These are phyloP conservation scores for Ptychobarbus kaznakovi DNA, from an alignment of 2,797 vertebrate species.

Conservation along the genomic window DNA sequence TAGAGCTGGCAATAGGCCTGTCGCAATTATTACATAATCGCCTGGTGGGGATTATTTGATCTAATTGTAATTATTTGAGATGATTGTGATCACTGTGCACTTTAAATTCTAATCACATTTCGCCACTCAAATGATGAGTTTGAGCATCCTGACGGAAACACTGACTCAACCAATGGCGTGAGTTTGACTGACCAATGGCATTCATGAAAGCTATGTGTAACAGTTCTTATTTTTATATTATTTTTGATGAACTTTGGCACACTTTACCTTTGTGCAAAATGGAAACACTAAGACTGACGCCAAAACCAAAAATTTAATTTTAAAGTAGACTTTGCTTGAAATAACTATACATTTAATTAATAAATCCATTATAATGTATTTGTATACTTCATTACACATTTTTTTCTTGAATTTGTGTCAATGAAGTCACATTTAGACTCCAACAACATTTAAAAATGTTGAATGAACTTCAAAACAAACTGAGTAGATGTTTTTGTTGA, in stretches of 20 bases:
- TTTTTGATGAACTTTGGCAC: not conserved
- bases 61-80: constrained; percentile 16
- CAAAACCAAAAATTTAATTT: not conserved
- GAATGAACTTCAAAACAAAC: not conserved
- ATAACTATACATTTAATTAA: not conserved
- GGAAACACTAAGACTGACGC: not conserved
- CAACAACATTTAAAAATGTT: not conserved
- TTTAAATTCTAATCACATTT: constrained; percentile 13
- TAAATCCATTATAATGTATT: not conserved
- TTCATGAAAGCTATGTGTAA: not conserved
- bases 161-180: not conserved
- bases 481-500: not conserved
- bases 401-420: not conserved
- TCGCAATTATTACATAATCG: constrained; percentile 6
- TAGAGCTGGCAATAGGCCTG: constrained; percentile 3
- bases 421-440: not conserved
- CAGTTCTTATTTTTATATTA: not conserved
- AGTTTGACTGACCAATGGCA: not conserved
- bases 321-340: not conserved
- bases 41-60: constrained; percentile 2
- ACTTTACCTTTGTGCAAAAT: not conserved
- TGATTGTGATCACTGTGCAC: not conserved
- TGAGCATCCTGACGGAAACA: not conserved
- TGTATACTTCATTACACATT: not conserved
- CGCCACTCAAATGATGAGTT: not conserved